Evolutionary conservation across 2,113 vertebrate genomes (phyloP).

Genomic region (Platysteira castanea): DNA sequence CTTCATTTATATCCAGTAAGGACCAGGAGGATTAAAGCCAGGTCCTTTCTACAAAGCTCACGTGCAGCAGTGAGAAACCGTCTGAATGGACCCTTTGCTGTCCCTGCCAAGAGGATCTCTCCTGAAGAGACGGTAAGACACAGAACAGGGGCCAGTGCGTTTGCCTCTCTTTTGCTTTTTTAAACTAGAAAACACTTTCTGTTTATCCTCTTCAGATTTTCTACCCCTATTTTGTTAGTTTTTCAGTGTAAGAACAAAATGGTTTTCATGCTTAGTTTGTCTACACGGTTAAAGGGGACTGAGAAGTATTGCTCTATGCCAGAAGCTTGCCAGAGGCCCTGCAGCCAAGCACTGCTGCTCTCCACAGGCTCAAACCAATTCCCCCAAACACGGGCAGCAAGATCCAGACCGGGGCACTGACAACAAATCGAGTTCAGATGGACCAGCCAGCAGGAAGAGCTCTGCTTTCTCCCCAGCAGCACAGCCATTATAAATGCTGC

Average conservation of each 20-base stretch:
- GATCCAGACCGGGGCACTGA: background rate
- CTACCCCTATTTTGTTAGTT: background rate
- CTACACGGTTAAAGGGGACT: background rate
- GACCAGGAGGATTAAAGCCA: background rate
- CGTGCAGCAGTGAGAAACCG: rapidly evolving
- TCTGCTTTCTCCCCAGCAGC: background rate
- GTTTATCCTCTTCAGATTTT: background rate
- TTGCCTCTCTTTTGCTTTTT: background rate
- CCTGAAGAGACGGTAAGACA: background rate
- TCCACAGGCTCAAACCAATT: background rate
- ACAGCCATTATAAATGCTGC: background rate
- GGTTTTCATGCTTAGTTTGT: background rate
- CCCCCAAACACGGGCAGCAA: rapidly evolving
- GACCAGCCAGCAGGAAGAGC: background rate
- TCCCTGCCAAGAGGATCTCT: background rate
- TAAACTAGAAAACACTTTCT: background rate
- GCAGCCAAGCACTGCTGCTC: background rate
- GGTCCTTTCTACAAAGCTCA: background rate
- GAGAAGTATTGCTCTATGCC: background rate
- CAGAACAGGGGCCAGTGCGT: background rate
- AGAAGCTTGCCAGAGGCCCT: background rate
- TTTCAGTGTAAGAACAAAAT: background rate
- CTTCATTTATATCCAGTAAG: background rate
- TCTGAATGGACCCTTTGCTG: background rate
- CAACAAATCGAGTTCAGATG: background rate